Base-by-base conservation (phyloP, 2,797 vertebrate genomes). In the Diplodus sargus region DNA sequence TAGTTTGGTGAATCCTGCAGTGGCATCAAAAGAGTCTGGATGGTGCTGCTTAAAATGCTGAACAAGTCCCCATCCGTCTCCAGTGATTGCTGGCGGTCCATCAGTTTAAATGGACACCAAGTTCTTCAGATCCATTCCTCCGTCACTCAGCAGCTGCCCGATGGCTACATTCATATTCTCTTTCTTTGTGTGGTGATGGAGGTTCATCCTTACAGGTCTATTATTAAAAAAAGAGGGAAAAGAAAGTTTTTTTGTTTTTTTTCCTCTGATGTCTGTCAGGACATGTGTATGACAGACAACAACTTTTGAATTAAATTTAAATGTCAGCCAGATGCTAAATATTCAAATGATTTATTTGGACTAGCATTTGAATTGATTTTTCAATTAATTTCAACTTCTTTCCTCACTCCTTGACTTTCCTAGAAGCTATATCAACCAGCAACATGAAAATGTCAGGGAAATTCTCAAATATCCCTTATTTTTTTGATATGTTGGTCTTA, bases 41-140 rank as follows among this genome's bases (percentile, higher is more conserved):
- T 51, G 64, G 14, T 15, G 5, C 48, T 45, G 66, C 48, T 80
- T 58, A 68, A 60, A 78, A 73, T 74, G 70, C 67, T 73, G 78
- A 74, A 47, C 5, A 54, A 39, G 65, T 72, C 49, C 53, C 53
- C 58, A 59, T 78, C 28, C 73, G 67, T 70, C 70, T 70, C 53
- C n/a, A 28, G 28, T 82, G 76, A 87, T 74, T 68, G 61, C 60
- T 64, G 66, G 28, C 59, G 43, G 60, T 73, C 53, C 53, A 63
- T 73, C 57, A 57, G 51, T 45, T 87, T 58, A 81, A 79, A 85
- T 78, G 67, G 51, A 43, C 54, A 17, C 64, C 30, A n/a, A 53
- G 70, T 75, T 74, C 45, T 70, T 65, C 54, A 69, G 68, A 70
- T 79, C n/a, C 67, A 71, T 69, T 74, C 53, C 48, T 81, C 52